A percentile compares a stretch with the other conserved stretches of the same genome.
Conservation (phyloP, 2,888 invertebrate genomes). For the Chrysolina oricalcia region DNA sequence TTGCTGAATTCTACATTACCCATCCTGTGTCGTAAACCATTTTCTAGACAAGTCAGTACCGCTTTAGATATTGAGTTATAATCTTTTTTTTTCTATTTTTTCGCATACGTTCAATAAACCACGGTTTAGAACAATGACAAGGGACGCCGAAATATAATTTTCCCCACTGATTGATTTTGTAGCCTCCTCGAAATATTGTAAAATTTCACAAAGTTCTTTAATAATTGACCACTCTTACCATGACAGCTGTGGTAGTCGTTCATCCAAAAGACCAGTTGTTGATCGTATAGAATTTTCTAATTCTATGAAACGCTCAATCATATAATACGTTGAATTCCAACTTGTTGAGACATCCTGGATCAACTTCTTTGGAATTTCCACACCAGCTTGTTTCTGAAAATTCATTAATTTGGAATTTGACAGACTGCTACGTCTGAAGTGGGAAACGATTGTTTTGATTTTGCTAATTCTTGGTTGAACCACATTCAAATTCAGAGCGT, state of each 20-base stretch:
- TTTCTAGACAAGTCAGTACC: neutral
- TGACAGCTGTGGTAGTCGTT: conserved; percentile 28
- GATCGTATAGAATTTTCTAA: conserved; percentile 36
- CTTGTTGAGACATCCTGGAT: conserved; percentile 37
- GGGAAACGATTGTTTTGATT: conserved; percentile 36
- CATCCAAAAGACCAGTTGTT: conserved; percentile 34
- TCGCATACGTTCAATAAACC: conserved; percentile 49
- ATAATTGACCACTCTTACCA: conserved; percentile 37
- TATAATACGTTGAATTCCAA: too few species aligned
- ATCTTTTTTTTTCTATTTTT: conserved; percentile 1
- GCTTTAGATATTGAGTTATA: neutral
- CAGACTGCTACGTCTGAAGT: conserved; percentile 37
- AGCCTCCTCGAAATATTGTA: too few species aligned
- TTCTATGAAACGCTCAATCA: conserved; percentile 36
- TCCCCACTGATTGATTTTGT: conserved; percentile 44
- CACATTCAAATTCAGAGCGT: neutral
- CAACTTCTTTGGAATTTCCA: conserved; percentile 36
- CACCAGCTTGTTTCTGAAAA: conserved; percentile 33
- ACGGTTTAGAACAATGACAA: conserved; percentile 43
- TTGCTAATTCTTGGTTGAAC: conserved; percentile 2
- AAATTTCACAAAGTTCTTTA: conserved; percentile 35
- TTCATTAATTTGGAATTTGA: conserved; percentile 36
- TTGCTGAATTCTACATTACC: too few species aligned
- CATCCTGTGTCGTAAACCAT: conserved; percentile 40
- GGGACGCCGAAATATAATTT: conserved; percentile 52